Evolutionary conservation across 37 sponge, comb jelly and placozoan species (phyloP).

Genomic region (Theonella swinhoei): DNA sequence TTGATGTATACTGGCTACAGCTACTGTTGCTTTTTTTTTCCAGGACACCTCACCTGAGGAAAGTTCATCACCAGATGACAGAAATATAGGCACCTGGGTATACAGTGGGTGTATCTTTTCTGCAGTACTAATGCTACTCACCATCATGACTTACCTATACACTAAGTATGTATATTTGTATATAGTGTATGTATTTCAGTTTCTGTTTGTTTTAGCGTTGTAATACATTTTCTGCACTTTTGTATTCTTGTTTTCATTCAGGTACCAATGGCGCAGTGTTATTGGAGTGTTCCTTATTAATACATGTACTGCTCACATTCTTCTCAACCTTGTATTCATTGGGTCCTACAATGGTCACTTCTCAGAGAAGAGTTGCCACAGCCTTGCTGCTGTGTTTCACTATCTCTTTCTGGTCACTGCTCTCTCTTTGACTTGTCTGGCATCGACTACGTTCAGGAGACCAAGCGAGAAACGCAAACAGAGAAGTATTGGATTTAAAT

Average conservation of each 20-base stretch:
- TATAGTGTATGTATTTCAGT: neutral
- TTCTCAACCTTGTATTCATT: constrained; percentile 13
- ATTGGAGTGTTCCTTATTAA: constrained; percentile 34
- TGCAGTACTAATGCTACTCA: neutral
- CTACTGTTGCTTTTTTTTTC: neutral
- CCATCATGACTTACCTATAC: neutral
- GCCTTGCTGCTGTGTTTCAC: constrained; percentile 10
- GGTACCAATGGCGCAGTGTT: neutral
- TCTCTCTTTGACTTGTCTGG: constrained; percentile 4
- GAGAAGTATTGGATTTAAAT: neutral
- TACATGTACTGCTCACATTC: neutral
- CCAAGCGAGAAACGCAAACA: neutral
- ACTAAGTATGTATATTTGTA: constrained; percentile 1
- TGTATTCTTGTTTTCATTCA: too few species aligned
- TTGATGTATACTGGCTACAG: neutral
- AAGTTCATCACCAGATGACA: neutral
- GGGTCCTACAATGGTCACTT: neutral
- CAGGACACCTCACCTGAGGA: neutral
- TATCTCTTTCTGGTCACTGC: constrained; percentile 8
- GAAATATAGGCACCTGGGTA: neutral
- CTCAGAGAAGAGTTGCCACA: neutral
- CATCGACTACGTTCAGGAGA: neutral
- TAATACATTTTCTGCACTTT: neutral
- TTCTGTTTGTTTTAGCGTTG: neutral
- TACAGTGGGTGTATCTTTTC: constrained; percentile 17